Evolutionary conservation across 2,888 invertebrate genomes (phyloP), one percentile per base, ranked within the genome.

Genomic region (Drosophila lacicola): DNA sequence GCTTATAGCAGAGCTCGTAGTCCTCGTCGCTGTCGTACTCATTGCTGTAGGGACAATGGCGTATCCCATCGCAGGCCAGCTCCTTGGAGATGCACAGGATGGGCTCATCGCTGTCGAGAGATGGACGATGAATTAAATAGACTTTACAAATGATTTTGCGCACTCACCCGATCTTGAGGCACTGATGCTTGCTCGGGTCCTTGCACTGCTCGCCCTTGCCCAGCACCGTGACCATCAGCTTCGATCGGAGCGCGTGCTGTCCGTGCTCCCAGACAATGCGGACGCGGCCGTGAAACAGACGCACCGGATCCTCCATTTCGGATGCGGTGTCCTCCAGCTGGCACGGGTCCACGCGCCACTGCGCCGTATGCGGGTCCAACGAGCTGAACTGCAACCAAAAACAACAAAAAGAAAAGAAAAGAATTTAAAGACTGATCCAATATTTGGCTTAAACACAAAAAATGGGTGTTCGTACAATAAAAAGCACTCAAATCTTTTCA

Each of bases 1-100:
- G 88, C 62, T 90, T 91, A 78, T 90, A 90, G 79, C 92, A 92
- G 82, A 92, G 83, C 58, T 90, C 79, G 63, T 90, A 89, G 74
- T 92, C 92, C 83, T 92, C 92, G 67, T 92, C 92, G 80, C 91
- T 92, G 37, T 94, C 94, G 75, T 94, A 94, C 69, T 94, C 94
- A 66, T 94, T 94, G 4, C 94, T 95, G 0, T 94, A 94, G 0
- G 95, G 95, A 76, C 95, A 95, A 88, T 95, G 95, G 2, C 93
- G 92, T 21, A 95, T 93, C 10, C 95, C 95, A 78, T 95, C 95
- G 90, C 95, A 95, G 17, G 94, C 93, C 72, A 95, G 92, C 82
- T 94, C 94, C 53, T 94, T 94, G 1, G 95, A 94, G 58, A 95
- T 94, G 91, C 95, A 95, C 46, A 95, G 93, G 72, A 92, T 77